Evolutionary conservation across 1,140 invertebrate species (phyloP), one percentile per base, ranked within the genome.

Genomic region (Ectropis grisescens): DNA sequence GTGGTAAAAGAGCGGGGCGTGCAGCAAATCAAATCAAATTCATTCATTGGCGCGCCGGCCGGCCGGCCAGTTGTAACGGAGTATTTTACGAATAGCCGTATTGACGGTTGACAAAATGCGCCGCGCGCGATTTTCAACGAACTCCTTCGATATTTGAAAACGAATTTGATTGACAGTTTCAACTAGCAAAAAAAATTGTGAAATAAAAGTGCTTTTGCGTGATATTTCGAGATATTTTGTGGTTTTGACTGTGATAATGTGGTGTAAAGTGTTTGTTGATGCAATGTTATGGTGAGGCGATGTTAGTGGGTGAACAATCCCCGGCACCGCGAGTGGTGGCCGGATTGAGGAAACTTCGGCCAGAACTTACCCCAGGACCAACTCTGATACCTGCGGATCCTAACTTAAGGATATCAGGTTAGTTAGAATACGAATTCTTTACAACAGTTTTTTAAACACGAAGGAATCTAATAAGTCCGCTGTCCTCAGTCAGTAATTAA

Each of bases 261-360:
- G 56, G 51, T 55, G 61, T 61, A 55, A 43, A 66, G 68, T 67
- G 67, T 57, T 67, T 61, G 42, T 45, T 52, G 32, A 42, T 69
- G 58, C 54, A 42, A 74, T 74, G 61, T 66, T 65, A 58, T 72
- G 55, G 48, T 67, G 61, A 67, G 59, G 69, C 51, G 49, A 80
- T 80, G 75, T 70, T 80, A 49, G 68, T 80, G 56, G 70, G 75
- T 13, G 75, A 80, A 51, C 75, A 72, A 44, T 71, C 75, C 35
- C 71, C 71, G 68, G 75, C 75, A 46, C 75, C 75, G 39, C 68
- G 75, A 31, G 75, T 80, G 75, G 75, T 80, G 64, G 75, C 72
- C 65, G 75, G 75, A 38, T 53, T 80, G 41, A 65, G 70, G 45
- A 80, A 80, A 56, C 65, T 80, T 29, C 60, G 67, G 23, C 75